Evolutionary conservation across 2,797 vertebrate genomes (phyloP).

Genomic region (Nasua narica): DNA sequence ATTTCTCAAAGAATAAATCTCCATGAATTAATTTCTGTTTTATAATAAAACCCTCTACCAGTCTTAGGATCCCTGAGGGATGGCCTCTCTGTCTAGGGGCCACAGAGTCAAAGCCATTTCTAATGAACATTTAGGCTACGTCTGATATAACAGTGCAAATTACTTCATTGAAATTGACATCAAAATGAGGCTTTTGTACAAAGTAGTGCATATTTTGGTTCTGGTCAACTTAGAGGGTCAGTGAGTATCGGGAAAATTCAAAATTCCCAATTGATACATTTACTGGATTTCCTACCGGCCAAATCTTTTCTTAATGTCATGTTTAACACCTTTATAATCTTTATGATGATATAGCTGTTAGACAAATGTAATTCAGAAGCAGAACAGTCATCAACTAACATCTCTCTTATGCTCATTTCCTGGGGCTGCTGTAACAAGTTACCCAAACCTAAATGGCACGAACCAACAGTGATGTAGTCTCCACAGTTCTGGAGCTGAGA

Average conservation of each 20-base stretch:
- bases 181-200: background rate
- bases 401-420: background rate
- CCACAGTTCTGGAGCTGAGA: background rate
- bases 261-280: background rate
- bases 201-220: background rate
- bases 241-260: background rate
- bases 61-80: background rate
- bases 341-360: background rate
- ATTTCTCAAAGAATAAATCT: background rate
- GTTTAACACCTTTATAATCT: background rate
- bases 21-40: background rate
- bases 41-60: background rate
- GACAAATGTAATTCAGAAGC: background rate
- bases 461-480: background rate
- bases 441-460: background rate
- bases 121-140: background rate
- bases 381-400: background rate
- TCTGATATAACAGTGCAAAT: background rate
- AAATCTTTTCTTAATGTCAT: background rate
- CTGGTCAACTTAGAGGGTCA: background rate
- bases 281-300: background rate
- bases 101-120: background rate
- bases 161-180: background rate
- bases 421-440: background rate
- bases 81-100: background rate